phyloP scores from a whole-genome alignment of 2,888 invertebrate genomes.

The Drosophila formosana region DNA sequence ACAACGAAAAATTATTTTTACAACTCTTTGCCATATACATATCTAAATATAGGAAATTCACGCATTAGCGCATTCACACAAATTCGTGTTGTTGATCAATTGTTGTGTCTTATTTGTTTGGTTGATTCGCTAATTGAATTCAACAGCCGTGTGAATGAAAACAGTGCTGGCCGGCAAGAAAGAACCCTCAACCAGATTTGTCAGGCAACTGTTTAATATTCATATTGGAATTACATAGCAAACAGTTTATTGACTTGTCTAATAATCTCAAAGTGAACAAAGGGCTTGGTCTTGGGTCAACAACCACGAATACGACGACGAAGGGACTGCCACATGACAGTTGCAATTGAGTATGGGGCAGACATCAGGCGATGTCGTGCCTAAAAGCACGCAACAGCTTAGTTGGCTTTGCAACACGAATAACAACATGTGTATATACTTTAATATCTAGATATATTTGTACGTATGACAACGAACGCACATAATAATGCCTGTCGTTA shows the following conservation, averaged over 20 bases:
- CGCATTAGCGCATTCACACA: conserved; percentile 36
- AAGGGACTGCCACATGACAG: conserved; percentile 35
- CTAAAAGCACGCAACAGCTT: conserved; percentile 63
- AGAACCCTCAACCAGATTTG: conserved; percentile 3
- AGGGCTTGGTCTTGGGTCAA: conserved; percentile 51
- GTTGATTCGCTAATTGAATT: conserved; percentile 53
- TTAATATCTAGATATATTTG: background rate
- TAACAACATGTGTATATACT: conserved; percentile 7
- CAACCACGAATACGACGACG: conserved; percentile 35
- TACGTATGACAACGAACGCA: conserved; percentile 23
- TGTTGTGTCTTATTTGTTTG: conserved; percentile 17
- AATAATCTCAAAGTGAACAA: conserved; percentile 23
- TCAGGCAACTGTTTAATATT: conserved; percentile 21
- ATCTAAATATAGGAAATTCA: conserved; percentile 52
- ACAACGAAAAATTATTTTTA: conserved; percentile 41
- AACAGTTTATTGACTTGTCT: conserved; percentile 39
- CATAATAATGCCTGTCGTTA: conserved; percentile 7
- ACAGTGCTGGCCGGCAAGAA: conserved; percentile 30
- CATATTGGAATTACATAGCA: conserved; percentile 18
- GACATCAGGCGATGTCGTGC: conserved; percentile 19
- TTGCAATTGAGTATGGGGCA: conserved; percentile 5
- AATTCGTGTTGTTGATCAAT: conserved; percentile 15
- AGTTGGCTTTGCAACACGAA: conserved; percentile 4
- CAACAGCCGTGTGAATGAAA: conserved; percentile 32
- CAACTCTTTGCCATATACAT: conserved; percentile 33